A percentile compares a stretch with the other conserved stretches of the same genome.
Evolutionary conservation across 2,888 invertebrate genomes (phyloP).

Genomic region (Sepioteuthis lessoniana): DNA sequence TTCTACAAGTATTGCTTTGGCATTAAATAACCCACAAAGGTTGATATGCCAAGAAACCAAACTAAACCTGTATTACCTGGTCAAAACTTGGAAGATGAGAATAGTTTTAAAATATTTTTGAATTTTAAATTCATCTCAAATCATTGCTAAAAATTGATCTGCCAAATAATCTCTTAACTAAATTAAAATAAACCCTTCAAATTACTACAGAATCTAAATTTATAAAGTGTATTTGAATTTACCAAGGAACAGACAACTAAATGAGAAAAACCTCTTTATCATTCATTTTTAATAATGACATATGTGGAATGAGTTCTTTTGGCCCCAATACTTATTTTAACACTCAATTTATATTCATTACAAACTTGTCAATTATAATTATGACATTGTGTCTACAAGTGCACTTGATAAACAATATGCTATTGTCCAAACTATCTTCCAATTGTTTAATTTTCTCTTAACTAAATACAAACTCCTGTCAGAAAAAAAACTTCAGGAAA

Average conservation of each 20-base stretch:
- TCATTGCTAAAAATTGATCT: too few relatives aligned
- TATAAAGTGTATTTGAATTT: neutral
- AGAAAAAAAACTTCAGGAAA: neutral
- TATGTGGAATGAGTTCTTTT: neutral
- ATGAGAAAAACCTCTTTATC: neutral
- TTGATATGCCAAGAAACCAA: too few relatives aligned
- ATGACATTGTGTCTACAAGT: neutral
- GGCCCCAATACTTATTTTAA: neutral
- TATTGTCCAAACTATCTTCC: neutral
- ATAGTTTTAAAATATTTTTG: too few relatives aligned
- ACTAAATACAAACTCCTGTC: neutral
- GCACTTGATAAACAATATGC: neutral
- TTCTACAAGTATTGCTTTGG: too few relatives aligned
- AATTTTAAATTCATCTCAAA: too few relatives aligned
- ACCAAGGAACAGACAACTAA: neutral
- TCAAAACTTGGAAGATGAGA: too few relatives aligned
- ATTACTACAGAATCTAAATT: too few relatives aligned
- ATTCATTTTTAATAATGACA: neutral
- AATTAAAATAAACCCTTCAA: too few relatives aligned
- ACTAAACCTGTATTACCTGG: too few relatives aligned
- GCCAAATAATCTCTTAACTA: too few relatives aligned
- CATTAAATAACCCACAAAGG: too few relatives aligned
- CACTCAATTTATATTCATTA: neutral
- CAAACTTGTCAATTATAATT: neutral
- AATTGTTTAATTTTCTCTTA: neutral